Evolutionary conservation across 2,113 vertebrate species (phyloP).

Genomic region (Eidolon helvum): DNA sequence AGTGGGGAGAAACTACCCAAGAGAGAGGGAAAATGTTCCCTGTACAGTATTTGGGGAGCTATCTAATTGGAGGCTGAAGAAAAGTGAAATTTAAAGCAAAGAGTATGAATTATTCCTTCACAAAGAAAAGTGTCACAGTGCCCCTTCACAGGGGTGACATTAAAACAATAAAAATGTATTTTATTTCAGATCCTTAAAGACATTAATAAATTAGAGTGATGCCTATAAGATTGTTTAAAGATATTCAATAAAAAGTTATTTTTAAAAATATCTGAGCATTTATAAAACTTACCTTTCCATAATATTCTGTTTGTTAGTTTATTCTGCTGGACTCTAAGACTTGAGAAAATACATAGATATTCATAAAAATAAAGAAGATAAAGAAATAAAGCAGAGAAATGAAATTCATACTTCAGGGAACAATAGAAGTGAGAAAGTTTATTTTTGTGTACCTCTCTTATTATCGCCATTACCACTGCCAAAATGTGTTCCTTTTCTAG

Average conservation of each 20-base stretch:
- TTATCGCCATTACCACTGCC: neutral
- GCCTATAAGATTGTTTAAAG: neutral
- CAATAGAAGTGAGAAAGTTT: neutral
- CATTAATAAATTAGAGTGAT: neutral
- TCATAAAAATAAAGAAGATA: neutral
- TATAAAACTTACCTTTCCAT: neutral
- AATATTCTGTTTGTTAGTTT: neutral
- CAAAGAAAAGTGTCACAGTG: neutral
- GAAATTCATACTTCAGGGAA: neutral
- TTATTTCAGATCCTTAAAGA: neutral
- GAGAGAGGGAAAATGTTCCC: neutral
- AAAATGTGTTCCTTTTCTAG: neutral
- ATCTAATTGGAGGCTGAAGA: neutral
- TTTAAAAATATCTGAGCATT: neutral
- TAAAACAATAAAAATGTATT: neutral
- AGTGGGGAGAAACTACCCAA: neutral
- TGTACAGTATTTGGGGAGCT: neutral
- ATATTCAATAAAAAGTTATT: neutral
- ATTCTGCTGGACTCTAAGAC: neutral
- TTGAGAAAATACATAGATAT: neutral
- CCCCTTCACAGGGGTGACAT: neutral
- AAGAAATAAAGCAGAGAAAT: neutral
- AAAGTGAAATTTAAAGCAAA: neutral
- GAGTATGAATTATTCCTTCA: neutral
- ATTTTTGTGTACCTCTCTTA: neutral